These are phyloP conservation scores for Tokudaia muenninki DNA, from an alignment of 2,797 vertebrate genomes.

Conservation along the genomic window DNA sequence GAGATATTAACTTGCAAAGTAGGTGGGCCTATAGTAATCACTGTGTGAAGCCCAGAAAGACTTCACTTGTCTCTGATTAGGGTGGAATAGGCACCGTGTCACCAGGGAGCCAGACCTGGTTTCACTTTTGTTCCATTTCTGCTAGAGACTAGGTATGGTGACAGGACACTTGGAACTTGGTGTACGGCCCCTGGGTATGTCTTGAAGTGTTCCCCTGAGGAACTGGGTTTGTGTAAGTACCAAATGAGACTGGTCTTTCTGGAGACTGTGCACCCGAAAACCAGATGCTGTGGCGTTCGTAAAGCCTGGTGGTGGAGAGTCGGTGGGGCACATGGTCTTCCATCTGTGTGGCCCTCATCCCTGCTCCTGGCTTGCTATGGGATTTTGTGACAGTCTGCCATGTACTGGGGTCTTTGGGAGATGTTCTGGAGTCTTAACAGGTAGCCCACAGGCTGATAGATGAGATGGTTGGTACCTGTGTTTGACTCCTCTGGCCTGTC, in stretches of 20 bases:
- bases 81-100: not conserved
- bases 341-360: not conserved
- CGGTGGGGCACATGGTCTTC: not conserved
- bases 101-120: not conserved
- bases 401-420: not conserved
- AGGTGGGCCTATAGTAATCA: fast-evolving
- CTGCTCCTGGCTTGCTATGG: not conserved
- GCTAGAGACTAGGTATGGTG: not conserved
- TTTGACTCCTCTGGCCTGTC: not conserved
- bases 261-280: not conserved
- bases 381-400: not conserved
- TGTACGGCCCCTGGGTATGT: not conserved
- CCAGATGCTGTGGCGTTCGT: not conserved
- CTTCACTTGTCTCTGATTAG: not conserved
- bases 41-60: not conserved
- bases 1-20: not conserved
- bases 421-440: not conserved
- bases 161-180: constrained; percentile 1
- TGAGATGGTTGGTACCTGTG: not conserved
- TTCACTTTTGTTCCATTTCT: not conserved
- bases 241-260: not conserved
- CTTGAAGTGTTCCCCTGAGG: not conserved
- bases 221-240: not conserved
- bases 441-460: not conserved
- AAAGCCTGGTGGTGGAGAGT: not conserved